Evolutionary conservation across 2,113 vertebrate genomes (phyloP).

Genomic region (Salvator merianae): DNA sequence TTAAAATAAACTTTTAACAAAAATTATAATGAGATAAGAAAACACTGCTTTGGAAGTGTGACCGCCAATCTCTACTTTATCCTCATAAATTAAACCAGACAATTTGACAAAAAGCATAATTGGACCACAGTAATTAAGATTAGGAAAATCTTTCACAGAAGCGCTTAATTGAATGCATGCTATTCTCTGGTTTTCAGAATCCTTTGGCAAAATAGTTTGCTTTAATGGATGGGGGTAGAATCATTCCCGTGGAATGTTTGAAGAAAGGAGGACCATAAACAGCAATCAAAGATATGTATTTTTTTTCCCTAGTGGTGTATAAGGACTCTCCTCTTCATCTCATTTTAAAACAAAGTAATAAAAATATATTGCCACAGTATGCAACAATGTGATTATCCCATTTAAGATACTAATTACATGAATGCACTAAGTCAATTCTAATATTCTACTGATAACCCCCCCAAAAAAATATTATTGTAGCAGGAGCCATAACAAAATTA

Average conservation of each 20-base stretch:
- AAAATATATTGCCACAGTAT: neutral
- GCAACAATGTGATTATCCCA: neutral
- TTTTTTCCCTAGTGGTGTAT: neutral
- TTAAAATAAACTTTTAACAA: constrained; percentile 26
- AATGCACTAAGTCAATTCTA: neutral
- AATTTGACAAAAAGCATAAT: constrained; percentile 29
- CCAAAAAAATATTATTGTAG: too few species aligned
- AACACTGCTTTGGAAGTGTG: constrained; percentile 24
- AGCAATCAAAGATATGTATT: neutral
- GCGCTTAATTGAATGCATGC: neutral
- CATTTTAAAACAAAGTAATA: neutral
- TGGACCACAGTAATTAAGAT: constrained; percentile 31
- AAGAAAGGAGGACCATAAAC: neutral
- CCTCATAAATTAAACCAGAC: constrained; percentile 35
- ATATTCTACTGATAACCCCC: too few species aligned
- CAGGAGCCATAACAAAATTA: too few species aligned
- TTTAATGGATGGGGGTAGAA: constrained; percentile 28
- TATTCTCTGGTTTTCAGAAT: constrained; percentile 29
- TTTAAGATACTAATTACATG: neutral
- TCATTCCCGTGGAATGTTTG: neutral
- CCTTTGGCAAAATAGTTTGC: constrained; percentile 31
- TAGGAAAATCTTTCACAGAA: constrained; percentile 36
- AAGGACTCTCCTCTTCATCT: neutral
- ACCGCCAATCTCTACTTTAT: constrained; percentile 24
- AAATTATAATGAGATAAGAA: neutral